Evolutionary conservation across 1,140 invertebrate species (phyloP).

Genomic region (Sitophilus oryzae): DNA sequence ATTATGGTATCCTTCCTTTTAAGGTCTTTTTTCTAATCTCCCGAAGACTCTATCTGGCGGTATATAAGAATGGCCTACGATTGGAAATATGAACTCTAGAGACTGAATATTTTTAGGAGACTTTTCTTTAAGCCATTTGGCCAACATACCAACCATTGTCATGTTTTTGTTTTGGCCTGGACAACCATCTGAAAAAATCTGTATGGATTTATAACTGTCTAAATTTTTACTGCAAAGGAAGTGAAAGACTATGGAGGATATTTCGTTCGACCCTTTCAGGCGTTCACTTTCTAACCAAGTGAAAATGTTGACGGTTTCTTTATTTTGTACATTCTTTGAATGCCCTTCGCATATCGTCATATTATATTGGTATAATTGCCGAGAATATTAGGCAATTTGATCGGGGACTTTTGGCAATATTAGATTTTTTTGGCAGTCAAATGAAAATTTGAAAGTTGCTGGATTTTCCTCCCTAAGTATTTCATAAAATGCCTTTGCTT

Average conservation of each 20-base stretch:
- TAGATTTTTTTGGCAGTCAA: slow-evolving; percentile 39
- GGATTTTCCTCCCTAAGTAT: slow-evolving; percentile 21
- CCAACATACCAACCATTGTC: slow-evolving; percentile 15
- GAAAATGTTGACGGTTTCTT: slow-evolving; percentile 34
- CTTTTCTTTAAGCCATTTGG: slow-evolving; percentile 24
- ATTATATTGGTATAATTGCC: slow-evolving; percentile 39
- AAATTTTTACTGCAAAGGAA: too few relatives aligned
- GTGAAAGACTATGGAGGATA: too few relatives aligned
- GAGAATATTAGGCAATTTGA: slow-evolving; percentile 37
- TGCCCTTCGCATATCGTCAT: slow-evolving; percentile 35
- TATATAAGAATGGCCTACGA: slow-evolving; percentile 37
- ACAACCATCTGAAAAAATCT: slow-evolving; percentile 26
- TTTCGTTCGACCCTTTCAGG: slow-evolving; percentile 36
- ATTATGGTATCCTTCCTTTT: too few relatives aligned
- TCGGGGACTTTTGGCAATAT: slow-evolving; percentile 37
- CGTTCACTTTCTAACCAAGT: slow-evolving; percentile 35
- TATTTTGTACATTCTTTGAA: slow-evolving; percentile 16
- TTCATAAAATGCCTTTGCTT: slow-evolving; percentile 29
- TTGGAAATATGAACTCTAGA: slow-evolving; percentile 32
- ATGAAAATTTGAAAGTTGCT: slow-evolving; percentile 27
- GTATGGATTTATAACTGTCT: slow-evolving; percentile 3
- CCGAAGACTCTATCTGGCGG: slow-evolving; percentile 37
- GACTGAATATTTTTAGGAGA: slow-evolving; percentile 13
- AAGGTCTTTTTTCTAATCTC: slow-evolving; percentile 22
- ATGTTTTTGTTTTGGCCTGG: slow-evolving; percentile 34